These are phyloP conservation scores for Oncorhynchus tshawytscha DNA, from an alignment of 2,113 vertebrate species.

Conservation along the genomic window DNA sequence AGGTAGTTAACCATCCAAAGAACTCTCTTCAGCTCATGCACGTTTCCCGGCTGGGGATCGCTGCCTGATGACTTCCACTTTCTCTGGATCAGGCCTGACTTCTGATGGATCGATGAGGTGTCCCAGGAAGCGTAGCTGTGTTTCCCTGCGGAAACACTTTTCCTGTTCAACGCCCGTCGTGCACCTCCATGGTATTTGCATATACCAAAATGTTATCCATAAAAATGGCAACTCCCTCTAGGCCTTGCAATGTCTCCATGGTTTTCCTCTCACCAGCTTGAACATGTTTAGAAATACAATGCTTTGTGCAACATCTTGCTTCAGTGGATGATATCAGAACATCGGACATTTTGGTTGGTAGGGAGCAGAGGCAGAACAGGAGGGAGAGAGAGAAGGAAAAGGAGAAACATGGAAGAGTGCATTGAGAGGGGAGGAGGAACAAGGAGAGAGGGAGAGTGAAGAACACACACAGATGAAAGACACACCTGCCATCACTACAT, in stretches of 20 bases:
- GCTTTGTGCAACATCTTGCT: no score
- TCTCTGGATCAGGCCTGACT: no score
- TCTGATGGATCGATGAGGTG: no score
- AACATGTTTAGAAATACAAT: no score
- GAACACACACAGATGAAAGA: slow-evolving; percentile 51
- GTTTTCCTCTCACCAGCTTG: neutral
- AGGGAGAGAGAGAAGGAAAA: no score
- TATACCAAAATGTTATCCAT: slow-evolving; percentile 3
- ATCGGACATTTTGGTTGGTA: neutral
- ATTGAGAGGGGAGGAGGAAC: neutral
- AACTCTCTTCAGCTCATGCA: no score
- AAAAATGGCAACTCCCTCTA: neutral
- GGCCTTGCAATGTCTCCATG: neutral
- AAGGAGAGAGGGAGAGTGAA: neutral
- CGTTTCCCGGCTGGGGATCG: neutral
- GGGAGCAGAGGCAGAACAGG: neutral
- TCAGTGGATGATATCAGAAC: neutral
- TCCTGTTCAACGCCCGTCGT: neutral
- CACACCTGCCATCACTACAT: slow-evolving; percentile 69
- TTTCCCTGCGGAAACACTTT: no score
- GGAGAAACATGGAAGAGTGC: neutral
- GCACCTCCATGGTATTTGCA: neutral
- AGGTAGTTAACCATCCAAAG: slow-evolving; percentile 28
- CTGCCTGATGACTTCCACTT: no score
- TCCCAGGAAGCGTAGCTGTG: no score